Evolutionary conservation across 2,113 vertebrate species (phyloP).

Genomic region (Indri indri): DNA sequence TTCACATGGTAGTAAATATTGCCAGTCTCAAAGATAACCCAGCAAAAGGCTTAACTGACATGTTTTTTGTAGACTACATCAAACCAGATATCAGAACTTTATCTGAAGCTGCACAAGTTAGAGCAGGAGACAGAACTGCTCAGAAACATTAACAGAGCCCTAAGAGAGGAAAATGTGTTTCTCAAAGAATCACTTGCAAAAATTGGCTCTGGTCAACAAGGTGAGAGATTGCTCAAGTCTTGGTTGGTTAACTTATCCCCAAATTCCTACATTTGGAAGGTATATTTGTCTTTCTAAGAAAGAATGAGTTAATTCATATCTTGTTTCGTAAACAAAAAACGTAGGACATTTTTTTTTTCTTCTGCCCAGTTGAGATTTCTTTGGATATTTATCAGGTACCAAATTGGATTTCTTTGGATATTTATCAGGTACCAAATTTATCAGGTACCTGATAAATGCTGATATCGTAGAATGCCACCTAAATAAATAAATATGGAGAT

Average conservation of each 20-base stretch:
- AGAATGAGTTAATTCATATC: background rate
- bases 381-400: background rate
- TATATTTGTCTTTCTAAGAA: background rate
- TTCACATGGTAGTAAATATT: background rate
- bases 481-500: background rate
- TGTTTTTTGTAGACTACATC: conserved; percentile 67
- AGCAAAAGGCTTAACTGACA: background rate
- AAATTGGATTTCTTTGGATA: too few relatives aligned
- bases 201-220: conserved; percentile 52
- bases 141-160: conserved; percentile 83
- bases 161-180: conserved; percentile 87
- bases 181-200: conserved; percentile 85
- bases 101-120: conserved; percentile 82
- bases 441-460: background rate
- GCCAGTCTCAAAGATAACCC: background rate
- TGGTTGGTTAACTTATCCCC: background rate
- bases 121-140: conserved; percentile 88
- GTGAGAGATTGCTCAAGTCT: conserved; percentile 58
- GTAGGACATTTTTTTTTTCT: background rate
- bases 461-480: background rate
- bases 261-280: background rate
- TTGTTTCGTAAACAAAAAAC: background rate
- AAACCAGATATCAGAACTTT: conserved; percentile 77
- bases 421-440: too few relatives aligned
- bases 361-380: background rate